phyloP scores from a whole-genome alignment of 2,888 invertebrate genomes.

The Tetragnatha montana region DNA sequence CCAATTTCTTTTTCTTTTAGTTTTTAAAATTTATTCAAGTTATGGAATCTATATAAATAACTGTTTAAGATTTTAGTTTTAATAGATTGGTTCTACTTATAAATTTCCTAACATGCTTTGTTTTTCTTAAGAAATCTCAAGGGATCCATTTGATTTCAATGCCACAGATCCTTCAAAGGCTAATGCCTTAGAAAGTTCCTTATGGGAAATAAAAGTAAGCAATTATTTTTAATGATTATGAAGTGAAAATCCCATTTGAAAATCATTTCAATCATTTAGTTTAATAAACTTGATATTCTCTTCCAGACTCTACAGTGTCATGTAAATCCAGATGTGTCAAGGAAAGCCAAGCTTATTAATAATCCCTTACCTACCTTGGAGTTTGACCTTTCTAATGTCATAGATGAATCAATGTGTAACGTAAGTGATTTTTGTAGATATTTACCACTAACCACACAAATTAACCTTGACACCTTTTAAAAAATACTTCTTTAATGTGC shows the following conservation, averaged over 20 bases:
- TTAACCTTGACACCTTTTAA: not conserved
- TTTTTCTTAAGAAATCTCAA: constrained; percentile 74
- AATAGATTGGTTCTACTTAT: not conserved
- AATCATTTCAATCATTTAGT: too few species aligned
- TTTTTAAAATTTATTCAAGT: not conserved
- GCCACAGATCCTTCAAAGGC: constrained; percentile 87
- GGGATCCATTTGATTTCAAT: constrained; percentile 90
- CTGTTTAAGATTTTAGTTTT: not conserved
- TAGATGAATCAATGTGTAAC: constrained; percentile 78
- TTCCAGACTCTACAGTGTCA: constrained; percentile 84
- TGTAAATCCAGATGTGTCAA: constrained; percentile 83
- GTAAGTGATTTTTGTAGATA: constrained; percentile 26
- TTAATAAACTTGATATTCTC: not conserved
- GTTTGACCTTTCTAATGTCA: constrained; percentile 82
- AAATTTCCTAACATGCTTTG: not conserved
- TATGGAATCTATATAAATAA: not conserved
- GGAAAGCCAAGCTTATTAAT: constrained; percentile 84
- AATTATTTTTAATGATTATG: not conserved
- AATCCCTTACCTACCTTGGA: constrained; percentile 83
- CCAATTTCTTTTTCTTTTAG: not conserved
- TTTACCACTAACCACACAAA: too few species aligned
- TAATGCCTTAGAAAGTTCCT: constrained; percentile 89
- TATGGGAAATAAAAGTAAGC: constrained; percentile 88
- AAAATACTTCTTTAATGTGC: not conserved
- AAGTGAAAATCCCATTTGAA: not conserved